Evolutionary conservation across 2,113 vertebrate genomes (phyloP).

Genomic region (Paradoxurus hermaphroditus): DNA sequence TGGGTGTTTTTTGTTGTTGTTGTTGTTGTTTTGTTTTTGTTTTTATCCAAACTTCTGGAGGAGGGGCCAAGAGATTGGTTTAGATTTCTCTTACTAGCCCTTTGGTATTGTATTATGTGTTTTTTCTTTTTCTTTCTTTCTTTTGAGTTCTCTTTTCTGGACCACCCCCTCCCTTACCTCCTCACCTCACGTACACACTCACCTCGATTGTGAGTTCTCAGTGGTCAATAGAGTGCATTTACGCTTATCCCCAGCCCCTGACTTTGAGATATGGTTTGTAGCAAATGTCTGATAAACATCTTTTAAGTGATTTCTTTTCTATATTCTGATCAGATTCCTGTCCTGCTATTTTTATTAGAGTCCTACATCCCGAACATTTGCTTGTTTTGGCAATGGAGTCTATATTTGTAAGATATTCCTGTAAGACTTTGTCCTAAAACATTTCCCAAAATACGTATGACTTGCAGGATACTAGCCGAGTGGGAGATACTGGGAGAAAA

Average conservation of each 20-base stretch:
- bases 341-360: conserved; percentile 44
- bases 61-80: background rate
- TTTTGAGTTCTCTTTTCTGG: background rate
- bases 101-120: background rate
- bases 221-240: background rate
- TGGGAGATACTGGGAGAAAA: background rate
- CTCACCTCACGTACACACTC: background rate
- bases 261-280: background rate
- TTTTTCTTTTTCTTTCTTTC: background rate
- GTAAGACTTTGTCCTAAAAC: conserved; percentile 35
- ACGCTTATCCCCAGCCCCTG: background rate
- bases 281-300: conserved; percentile 26
- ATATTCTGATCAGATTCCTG: conserved; percentile 36
- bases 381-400: conserved; percentile 36
- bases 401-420: conserved; percentile 33
- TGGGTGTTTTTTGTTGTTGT: background rate
- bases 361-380: conserved; percentile 12
- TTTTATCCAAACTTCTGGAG: background rate
- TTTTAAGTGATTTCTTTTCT: conserved; percentile 43
- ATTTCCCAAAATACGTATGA: background rate
- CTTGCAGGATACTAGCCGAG: background rate
- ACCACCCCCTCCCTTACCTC: background rate
- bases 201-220: background rate
- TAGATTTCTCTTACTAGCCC: background rate
- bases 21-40: background rate